These are phyloP conservation scores for Pelvicachromis taeniatus DNA, from an alignment of 2,113 vertebrate species.

Conservation along the genomic window DNA sequence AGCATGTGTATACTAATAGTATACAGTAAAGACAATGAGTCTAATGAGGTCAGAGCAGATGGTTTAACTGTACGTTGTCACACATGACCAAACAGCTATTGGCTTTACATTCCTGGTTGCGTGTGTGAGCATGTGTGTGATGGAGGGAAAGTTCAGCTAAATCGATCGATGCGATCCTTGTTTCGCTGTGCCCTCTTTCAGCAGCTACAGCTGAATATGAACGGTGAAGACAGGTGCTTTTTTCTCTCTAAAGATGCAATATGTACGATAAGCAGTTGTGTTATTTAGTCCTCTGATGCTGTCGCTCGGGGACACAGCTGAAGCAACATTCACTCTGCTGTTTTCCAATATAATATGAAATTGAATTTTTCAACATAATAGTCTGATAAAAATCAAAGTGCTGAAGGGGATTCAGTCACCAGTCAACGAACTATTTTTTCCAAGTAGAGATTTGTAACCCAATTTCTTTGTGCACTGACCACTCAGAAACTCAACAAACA, in stretches of 20 bases:
- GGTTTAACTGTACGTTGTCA: conserved; percentile 39
- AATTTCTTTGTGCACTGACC: not conserved
- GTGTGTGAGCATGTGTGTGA: not conserved
- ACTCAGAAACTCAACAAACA: not conserved
- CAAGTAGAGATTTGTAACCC: not conserved
- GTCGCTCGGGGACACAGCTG: not conserved
- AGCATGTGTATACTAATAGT: not conserved
- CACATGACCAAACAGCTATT: conserved; percentile 44
- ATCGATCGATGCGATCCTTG: not conserved
- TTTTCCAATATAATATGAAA: not conserved
- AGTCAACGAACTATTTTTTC: not conserved
- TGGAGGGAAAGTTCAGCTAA: not conserved
- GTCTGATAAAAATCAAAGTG: not conserved
- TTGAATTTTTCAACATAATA: not conserved
- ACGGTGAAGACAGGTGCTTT: not conserved
- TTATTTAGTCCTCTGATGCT: not conserved
- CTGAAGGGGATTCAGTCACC: not conserved
- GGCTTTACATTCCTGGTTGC: not conserved
- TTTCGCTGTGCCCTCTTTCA: not conserved
- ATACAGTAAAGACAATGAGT: conserved; percentile 7
- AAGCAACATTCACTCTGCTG: not conserved
- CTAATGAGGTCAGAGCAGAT: conserved; percentile 46
- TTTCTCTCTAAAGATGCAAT: not conserved
- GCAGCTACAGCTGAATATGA: not conserved
- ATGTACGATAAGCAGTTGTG: not conserved